Base-by-base conservation (phyloP, 2,888 invertebrate species). In the Apodemia duryi region DNA sequence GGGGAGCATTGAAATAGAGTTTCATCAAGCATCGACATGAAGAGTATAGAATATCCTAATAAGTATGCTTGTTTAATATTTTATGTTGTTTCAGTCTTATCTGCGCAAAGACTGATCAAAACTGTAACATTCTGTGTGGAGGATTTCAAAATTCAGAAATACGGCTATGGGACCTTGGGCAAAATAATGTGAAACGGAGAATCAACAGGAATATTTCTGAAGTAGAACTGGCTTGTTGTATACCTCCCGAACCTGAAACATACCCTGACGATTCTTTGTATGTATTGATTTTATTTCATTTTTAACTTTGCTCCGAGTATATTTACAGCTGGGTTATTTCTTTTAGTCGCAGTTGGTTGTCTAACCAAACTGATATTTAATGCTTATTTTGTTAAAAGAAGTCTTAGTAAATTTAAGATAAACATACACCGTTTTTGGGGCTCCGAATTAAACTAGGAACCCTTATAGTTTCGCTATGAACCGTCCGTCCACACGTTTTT, bases 141-240 rank as follows among this genome's bases (percentile, higher is more conserved):
- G 96, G 96, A 35, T 95, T 95, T 76, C 93, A 93, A 70, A 94
- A 95, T 76, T 94, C 95, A 0, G 93, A 93, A 75, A 93, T 96
- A 67, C 91, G 94, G 71, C 78, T 96, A 29, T 96, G 95, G 94
- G 94, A 93, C 69, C 90, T 94, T 46, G 93, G 93, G 9, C 86
- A 90, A 68, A 91, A 87, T 67, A 86, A 86, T 75, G 76, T 88
- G 2, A 87, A 85, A 71, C 76, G 82, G 63, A 80, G 78, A 72
- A 75, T 88, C 1, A 91, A 89, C 70, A 76, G 81, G 49, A 92
- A 92, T 71, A 85, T 92, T 65, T 91, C 93, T 1, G 87, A 91
- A 75, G 77, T 93, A 61, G 87, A 90, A 71, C 77, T 93, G 49
- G 92, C 93, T 10, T 93, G 92, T 74, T 84, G 91, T 75, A 81